phyloP scores from a whole-genome alignment of 2,888 invertebrate species.

The Eucera pruinosa region DNA sequence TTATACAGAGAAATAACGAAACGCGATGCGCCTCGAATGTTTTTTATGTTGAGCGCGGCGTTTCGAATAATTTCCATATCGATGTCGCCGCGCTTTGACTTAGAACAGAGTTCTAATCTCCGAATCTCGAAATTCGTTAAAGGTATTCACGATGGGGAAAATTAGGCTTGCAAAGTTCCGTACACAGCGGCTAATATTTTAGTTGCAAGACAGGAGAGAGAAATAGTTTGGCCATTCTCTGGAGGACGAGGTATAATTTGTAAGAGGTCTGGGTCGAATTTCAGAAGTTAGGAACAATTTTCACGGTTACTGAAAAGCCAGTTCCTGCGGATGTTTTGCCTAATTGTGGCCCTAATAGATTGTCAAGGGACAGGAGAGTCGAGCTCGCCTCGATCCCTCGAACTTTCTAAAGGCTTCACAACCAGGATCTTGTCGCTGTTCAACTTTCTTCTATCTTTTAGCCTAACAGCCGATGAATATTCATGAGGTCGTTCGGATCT shows the following conservation, averaged over 20 bases:
- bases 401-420: slow-evolving; percentile 53
- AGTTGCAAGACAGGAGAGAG: slow-evolving; percentile 11
- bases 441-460: slow-evolving; percentile 54
- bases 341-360: slow-evolving; percentile 53
- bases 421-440: slow-evolving; percentile 28
- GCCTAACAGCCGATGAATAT: slow-evolving; percentile 59
- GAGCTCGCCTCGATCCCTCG: slow-evolving; percentile 13
- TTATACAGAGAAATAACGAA: too few species aligned
- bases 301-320: slow-evolving; percentile 26
- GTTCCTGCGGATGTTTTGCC: slow-evolving; percentile 35
- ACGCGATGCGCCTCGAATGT: too few species aligned
- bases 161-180: too few species aligned
- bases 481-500: slow-evolving; percentile 52
- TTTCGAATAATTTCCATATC: too few species aligned
- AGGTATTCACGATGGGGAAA: too few species aligned
- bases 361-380: slow-evolving; percentile 30
- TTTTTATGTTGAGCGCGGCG: too few species aligned
- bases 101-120: too few species aligned
- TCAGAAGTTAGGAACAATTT: slow-evolving; percentile 27
- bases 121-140: too few species aligned
- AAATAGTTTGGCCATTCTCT: slow-evolving; percentile 1
- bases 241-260: neutral
- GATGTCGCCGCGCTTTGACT: too few species aligned
- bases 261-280: slow-evolving; percentile 10
- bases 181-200: slow-evolving; percentile 8